phyloP scores from a whole-genome alignment of 2,113 vertebrate species.

The Phrynosoma platyrhinos region DNA sequence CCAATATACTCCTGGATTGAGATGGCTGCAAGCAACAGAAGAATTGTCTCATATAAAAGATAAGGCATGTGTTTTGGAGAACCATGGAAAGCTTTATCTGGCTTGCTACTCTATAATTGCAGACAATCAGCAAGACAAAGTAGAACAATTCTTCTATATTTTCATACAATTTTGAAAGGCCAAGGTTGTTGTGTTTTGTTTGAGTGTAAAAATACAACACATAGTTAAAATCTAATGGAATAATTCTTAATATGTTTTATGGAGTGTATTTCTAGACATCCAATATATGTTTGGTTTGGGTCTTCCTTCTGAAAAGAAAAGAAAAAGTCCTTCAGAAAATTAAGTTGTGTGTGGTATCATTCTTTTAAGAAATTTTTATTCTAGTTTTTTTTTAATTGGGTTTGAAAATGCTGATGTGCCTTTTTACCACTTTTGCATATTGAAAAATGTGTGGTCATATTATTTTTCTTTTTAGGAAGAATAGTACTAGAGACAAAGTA shows the following conservation, averaged over 20 bases:
- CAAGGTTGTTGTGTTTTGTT: slow-evolving; percentile 39
- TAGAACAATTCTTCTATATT: slow-evolving; percentile 42
- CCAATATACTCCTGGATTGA: background rate
- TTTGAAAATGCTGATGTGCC: background rate
- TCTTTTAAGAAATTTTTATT: slow-evolving; percentile 49
- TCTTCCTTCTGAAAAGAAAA: slow-evolving; percentile 21
- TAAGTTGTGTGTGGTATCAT: slow-evolving; percentile 55
- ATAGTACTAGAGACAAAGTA: slow-evolving; percentile 27
- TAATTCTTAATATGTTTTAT: slow-evolving; percentile 55
- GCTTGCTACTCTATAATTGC: slow-evolving; percentile 53
- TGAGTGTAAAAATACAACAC: slow-evolving; percentile 49
- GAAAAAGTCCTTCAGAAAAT: slow-evolving; percentile 37
- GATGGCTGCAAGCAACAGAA: background rate
- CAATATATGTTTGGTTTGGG: slow-evolving; percentile 37
- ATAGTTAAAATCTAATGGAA: slow-evolving; percentile 49
- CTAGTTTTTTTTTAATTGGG: no score
- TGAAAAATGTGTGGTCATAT: background rate
- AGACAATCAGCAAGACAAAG: slow-evolving; percentile 56
- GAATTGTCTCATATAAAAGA: background rate
- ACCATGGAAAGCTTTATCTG: background rate
- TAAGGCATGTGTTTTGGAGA: background rate
- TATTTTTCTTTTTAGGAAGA: slow-evolving; percentile 43
- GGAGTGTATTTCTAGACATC: slow-evolving; percentile 48
- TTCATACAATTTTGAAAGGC: slow-evolving; percentile 39
- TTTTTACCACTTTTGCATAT: slow-evolving; percentile 63